Percentiles rank a stretch among this genome's conserved stretches.
These are phyloP conservation scores for Plusia festucae DNA, from an alignment of 2,888 invertebrate genomes.

Conservation along the genomic window DNA sequence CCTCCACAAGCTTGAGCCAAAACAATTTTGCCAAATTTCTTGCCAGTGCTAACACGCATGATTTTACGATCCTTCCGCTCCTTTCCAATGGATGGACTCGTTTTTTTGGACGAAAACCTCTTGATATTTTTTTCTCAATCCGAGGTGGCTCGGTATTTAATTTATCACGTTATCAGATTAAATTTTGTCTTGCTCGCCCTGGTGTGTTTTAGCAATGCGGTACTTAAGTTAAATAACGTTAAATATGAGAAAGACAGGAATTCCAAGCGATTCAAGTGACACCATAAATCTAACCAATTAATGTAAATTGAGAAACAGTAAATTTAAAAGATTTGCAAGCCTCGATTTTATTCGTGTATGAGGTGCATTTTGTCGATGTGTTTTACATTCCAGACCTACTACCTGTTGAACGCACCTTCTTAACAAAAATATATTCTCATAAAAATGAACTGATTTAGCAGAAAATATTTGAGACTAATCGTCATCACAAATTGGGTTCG, in stretches of 20 bases:
- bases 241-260: slow-evolving; percentile 53
- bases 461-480: too few species aligned
- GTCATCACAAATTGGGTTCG: too few species aligned
- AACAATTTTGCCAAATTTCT: slow-evolving; percentile 88
- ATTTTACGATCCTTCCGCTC: slow-evolving; percentile 82
- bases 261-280: slow-evolving; percentile 45
- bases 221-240: slow-evolving; percentile 58
- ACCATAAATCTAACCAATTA: slow-evolving; percentile 51
- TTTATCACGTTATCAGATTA: slow-evolving; percentile 76
- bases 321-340: slow-evolving; percentile 42
- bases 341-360: slow-evolving; percentile 10
- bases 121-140: slow-evolving; percentile 79
- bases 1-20: slow-evolving; percentile 83
- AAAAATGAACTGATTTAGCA: neutral
- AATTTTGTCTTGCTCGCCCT: slow-evolving; percentile 68
- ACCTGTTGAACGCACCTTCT: slow-evolving; percentile 26
- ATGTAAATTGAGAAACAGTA: slow-evolving; percentile 40
- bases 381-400: slow-evolving; percentile 7
- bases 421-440: slow-evolving; percentile 7
- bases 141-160: slow-evolving; percentile 74
- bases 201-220: slow-evolving; percentile 63
- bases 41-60: slow-evolving; percentile 85
- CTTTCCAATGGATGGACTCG: slow-evolving; percentile 67
- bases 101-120: slow-evolving; percentile 72
- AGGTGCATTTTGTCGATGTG: neutral